phyloP scores from a whole-genome alignment of 2,113 vertebrate species.

The Pluvialis apricaria region DNA sequence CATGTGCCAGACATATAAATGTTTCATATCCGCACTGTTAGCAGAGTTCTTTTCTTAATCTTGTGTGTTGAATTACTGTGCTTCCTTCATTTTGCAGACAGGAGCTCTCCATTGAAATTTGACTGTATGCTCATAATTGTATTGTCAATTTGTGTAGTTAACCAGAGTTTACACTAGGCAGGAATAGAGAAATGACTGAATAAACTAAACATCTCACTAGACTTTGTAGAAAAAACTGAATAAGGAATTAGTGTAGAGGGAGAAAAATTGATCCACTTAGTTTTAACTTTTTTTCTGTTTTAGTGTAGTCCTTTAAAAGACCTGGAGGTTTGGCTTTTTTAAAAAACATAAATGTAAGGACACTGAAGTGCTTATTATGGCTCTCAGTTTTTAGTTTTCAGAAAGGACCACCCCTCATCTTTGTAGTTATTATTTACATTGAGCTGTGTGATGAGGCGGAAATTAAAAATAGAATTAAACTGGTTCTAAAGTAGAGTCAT shows the following conservation, averaged over 20 bases:
- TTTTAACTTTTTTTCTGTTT: conserved; percentile 7
- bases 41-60: conserved; percentile 37
- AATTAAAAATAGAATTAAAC: conserved; percentile 70
- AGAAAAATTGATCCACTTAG: conserved; percentile 22
- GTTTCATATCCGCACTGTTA: not conserved
- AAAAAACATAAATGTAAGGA: not conserved
- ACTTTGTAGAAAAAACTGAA: conserved; percentile 18
- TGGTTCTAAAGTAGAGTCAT: conserved; percentile 35
- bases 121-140: conserved; percentile 13
- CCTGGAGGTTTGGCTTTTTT: not conserved
- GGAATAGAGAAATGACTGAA: conserved; percentile 25
- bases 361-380: not conserved
- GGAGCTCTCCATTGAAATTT: not conserved
- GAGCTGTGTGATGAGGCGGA: conserved; percentile 44
- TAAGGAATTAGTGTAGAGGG: conserved; percentile 10
- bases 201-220: conserved; percentile 4
- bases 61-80: conserved; percentile 15
- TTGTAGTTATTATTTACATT: conserved; percentile 40
- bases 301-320: not conserved
- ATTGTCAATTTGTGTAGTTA: conserved; percentile 34
- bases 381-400: conserved; percentile 28
- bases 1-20: conserved; percentile 17
- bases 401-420: conserved; percentile 42
- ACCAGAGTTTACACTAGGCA: conserved; percentile 26
- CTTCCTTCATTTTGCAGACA: conserved; percentile 30